A percentile compares a stretch with the other conserved stretches of the same genome.
Conservation (phyloP, 2,888 invertebrate species). For the Kuschelorhynchus macadamiae region DNA sequence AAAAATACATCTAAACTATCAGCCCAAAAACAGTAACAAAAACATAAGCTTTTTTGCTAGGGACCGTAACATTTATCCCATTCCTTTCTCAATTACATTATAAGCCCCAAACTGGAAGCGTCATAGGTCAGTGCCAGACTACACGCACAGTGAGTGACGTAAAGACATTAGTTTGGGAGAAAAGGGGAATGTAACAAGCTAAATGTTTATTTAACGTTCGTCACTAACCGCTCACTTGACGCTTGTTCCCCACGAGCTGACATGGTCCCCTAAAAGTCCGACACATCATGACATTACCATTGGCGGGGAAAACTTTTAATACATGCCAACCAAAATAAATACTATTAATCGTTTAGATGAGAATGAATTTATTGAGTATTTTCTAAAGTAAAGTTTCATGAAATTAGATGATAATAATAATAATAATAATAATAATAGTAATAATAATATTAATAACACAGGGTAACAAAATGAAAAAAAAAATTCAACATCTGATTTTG, state of each 20-base stretch:
- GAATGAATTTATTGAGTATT: too few relatives aligned
- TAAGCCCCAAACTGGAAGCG: constrained; percentile 44
- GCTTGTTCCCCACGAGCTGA: constrained; percentile 47
- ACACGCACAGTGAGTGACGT: constrained; percentile 51
- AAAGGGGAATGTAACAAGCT: constrained; percentile 47
- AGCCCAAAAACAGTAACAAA: constrained; percentile 24
- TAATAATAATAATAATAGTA: too few relatives aligned
- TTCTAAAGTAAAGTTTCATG: too few relatives aligned
- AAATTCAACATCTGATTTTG: too few relatives aligned
- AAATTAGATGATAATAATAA: too few relatives aligned
- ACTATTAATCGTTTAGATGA: too few relatives aligned
- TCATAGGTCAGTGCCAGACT: constrained; percentile 51
- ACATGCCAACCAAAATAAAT: not conserved
- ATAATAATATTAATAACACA: too few relatives aligned
- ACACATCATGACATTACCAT: constrained; percentile 39
- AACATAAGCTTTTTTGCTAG: constrained; percentile 42
- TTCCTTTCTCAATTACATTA: constrained; percentile 49
- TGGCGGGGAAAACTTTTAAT: constrained; percentile 15
- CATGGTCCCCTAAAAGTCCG: constrained; percentile 46
- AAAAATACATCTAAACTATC: too few relatives aligned
- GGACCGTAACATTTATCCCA: constrained; percentile 47
- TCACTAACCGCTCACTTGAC: constrained; percentile 50
- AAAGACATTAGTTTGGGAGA: constrained; percentile 49
- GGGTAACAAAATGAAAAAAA: too few relatives aligned
- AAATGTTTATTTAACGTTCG: constrained; percentile 51